These are phyloP conservation scores for Eucera pruinosa DNA, from an alignment of 2,888 invertebrate species.

Conservation along the genomic window DNA sequence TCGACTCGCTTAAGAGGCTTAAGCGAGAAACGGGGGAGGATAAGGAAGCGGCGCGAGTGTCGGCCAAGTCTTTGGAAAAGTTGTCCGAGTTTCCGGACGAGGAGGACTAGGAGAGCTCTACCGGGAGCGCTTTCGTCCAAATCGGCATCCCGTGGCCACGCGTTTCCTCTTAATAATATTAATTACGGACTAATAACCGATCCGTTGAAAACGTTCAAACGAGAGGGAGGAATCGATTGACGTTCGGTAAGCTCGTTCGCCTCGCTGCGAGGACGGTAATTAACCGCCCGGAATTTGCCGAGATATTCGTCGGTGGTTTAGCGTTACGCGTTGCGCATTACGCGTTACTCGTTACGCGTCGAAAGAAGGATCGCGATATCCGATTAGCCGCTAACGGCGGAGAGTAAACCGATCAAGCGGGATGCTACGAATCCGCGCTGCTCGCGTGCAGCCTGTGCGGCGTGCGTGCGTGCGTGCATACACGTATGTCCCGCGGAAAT, in stretches of 20 bases:
- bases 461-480: constrained; percentile 8
- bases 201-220: constrained; percentile 13
- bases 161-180: constrained; percentile 9
- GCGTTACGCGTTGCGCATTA: not conserved
- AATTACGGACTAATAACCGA: constrained; percentile 23
- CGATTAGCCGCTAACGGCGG: constrained; percentile 12
- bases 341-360: constrained; percentile 7
- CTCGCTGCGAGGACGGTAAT: constrained; percentile 6
- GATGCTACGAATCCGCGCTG: not conserved
- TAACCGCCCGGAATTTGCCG: constrained; percentile 17
- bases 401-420: constrained; percentile 17
- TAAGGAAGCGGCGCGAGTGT: not conserved
- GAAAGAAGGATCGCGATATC: constrained; percentile 15
- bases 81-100: constrained; percentile 13
- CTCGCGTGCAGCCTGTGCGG: not conserved
- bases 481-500: no score
- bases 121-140: not conserved
- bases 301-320: constrained; percentile 11
- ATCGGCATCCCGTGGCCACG: constrained; percentile 13
- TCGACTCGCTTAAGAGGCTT: constrained; percentile 35
- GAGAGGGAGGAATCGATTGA: constrained; percentile 12
- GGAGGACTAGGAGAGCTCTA: no score
- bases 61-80: constrained; percentile 4
- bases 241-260: not conserved
- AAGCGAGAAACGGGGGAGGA: not conserved